phyloP scores from a whole-genome alignment of 2,113 vertebrate species.

The Protobothrops flavoviridis region DNA sequence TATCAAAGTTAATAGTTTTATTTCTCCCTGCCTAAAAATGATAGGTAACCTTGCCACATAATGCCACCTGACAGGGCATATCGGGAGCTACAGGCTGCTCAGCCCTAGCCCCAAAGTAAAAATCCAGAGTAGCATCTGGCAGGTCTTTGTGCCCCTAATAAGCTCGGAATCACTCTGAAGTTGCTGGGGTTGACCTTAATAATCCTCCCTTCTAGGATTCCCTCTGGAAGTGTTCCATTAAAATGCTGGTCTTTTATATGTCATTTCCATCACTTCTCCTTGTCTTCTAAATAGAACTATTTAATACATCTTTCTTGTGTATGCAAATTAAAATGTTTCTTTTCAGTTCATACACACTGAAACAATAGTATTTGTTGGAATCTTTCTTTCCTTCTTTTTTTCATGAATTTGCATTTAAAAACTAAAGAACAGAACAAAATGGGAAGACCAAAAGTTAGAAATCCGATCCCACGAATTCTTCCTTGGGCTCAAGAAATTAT shows the following conservation, averaged over 20 bases:
- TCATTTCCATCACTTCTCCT: slow-evolving; percentile 23
- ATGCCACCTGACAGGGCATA: background rate
- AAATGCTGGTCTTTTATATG: slow-evolving; percentile 9
- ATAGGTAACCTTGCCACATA: background rate
- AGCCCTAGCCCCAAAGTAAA: background rate
- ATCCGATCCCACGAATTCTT: background rate
- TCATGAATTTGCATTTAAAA: background rate
- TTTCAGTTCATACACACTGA: fast-evolving
- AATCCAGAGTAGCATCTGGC: background rate
- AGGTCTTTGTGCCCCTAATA: background rate
- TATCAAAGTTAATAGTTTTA: background rate
- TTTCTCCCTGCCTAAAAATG: background rate
- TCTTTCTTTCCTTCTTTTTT: background rate
- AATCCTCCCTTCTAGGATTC: slow-evolving; percentile 43
- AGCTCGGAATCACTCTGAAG: background rate
- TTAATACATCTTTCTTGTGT: slow-evolving; percentile 28
- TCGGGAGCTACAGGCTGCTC: background rate
- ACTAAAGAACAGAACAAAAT: background rate
- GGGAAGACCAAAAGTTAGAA: background rate
- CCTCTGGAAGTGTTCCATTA: background rate
- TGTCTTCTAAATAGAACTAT: slow-evolving; percentile 23
- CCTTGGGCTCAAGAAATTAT: background rate
- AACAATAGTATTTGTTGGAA: background rate
- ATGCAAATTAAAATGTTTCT: slow-evolving; percentile 2
- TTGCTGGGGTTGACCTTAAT: background rate